Conservation (phyloP, 2,113 vertebrate species). For the Spermophilus dauricus region DNA sequence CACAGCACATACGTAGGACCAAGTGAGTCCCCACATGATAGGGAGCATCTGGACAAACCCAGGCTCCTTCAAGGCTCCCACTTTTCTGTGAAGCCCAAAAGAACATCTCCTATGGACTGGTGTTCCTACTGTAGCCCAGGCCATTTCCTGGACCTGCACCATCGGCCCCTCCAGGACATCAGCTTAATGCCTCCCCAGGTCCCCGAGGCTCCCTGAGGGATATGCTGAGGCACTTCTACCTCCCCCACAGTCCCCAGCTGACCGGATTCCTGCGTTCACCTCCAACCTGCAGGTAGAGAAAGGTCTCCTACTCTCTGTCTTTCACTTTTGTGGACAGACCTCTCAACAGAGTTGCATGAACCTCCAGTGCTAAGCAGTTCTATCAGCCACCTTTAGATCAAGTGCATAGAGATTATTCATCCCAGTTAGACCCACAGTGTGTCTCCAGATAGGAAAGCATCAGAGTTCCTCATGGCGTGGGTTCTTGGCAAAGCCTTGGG, state of each 20-base stretch:
- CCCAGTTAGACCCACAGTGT: not conserved
- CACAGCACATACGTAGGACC: not conserved
- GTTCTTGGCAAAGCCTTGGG: not conserved
- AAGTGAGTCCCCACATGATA: not conserved
- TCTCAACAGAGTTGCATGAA: not conserved
- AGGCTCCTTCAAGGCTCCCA: not conserved
- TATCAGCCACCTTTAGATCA: not conserved
- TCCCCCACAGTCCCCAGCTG: not conserved
- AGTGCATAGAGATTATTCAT: not conserved
- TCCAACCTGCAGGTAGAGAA: not conserved
- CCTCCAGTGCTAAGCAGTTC: not conserved
- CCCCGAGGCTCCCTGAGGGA: not conserved
- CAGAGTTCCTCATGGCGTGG: not conserved
- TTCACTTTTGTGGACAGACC: not conserved
- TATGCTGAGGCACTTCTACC: rapidly evolving
- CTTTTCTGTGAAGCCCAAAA: not conserved
- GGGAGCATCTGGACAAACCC: not conserved
- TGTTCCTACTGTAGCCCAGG: not conserved
- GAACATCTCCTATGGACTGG: not conserved
- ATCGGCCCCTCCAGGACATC: not conserved
- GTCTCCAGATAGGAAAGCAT: not conserved
- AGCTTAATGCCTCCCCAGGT: rapidly evolving
- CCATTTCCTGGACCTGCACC: not conserved
- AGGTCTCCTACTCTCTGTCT: not conserved
- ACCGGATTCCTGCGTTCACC: not conserved